These are phyloP conservation scores for Cephalopachus bancanus DNA, from an alignment of 2,797 vertebrate species.

Conservation along the genomic window DNA sequence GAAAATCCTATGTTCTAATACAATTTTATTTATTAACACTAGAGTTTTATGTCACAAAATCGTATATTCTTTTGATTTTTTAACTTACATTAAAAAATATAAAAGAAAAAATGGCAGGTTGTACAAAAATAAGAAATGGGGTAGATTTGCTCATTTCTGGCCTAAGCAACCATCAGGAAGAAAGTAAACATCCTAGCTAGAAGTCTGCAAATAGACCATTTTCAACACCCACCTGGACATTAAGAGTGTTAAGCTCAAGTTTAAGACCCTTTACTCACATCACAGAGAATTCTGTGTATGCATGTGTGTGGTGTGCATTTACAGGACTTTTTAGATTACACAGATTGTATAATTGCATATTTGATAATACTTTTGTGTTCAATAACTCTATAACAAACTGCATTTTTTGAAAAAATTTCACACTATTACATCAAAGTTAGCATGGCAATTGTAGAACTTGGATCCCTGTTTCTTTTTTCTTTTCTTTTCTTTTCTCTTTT, in stretches of 20 bases:
- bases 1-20: background rate
- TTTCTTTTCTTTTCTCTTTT: no score
- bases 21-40: background rate
- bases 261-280: background rate
- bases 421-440: background rate
- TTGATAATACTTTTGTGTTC: background rate
- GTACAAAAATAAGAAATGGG: background rate
- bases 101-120: background rate
- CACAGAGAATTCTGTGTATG: background rate
- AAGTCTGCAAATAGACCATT: background rate
- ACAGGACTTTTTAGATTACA: background rate
- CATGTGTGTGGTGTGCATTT: background rate
- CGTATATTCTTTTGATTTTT: background rate
- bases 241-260: background rate
- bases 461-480: no score
- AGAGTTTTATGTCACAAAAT: background rate
- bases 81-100: background rate
- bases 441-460: background rate
- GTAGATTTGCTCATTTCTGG: background rate
- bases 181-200: background rate
- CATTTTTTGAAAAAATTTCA: background rate
- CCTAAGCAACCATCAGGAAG: background rate
- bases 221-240: background rate
- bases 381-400: background rate
- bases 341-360: background rate